Percentiles rank a stretch among this genome's conserved stretches.
Evolutionary conservation across 2,888 invertebrate species (phyloP).

Genomic region (Sericinus montela): DNA sequence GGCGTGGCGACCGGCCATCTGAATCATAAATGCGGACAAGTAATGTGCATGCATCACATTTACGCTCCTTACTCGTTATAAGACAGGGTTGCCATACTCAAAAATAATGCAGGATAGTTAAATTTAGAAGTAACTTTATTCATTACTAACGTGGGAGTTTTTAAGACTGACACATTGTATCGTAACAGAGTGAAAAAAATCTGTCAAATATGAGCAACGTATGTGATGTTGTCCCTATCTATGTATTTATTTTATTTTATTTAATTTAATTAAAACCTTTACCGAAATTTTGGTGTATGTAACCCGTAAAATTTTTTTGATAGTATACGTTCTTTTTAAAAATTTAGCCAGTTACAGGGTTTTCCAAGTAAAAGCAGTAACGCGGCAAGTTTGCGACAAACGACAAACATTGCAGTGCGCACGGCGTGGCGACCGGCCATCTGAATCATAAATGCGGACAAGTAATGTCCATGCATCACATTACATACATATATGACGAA

Average conservation of each 20-base stretch:
- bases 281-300: no score
- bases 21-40: slow-evolving; percentile 15
- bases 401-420: slow-evolving; percentile 36
- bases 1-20: slow-evolving; percentile 24
- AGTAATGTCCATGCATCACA: slow-evolving; percentile 19
- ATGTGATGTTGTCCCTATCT: no score
- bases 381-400: slow-evolving; percentile 42
- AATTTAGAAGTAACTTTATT: neutral
- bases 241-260: no score
- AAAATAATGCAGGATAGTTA: neutral
- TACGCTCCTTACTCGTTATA: slow-evolving; percentile 1
- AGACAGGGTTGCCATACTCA: neutral
- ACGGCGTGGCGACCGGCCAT: slow-evolving; percentile 25
- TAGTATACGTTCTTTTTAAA: no score
- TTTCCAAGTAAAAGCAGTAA: slow-evolving; percentile 29
- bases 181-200: no score
- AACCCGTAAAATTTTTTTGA: no score
- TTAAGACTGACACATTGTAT: no score
- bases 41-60: slow-evolving; percentile 21
- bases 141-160: no score
- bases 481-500: no score
- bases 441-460: slow-evolving; percentile 15
- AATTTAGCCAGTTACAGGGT: slow-evolving; percentile 25
- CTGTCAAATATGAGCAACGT: no score
- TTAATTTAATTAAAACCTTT: no score